Evolutionary conservation across 2,797 vertebrate species (phyloP).

Genomic region (Hybognathus amarus): DNA sequence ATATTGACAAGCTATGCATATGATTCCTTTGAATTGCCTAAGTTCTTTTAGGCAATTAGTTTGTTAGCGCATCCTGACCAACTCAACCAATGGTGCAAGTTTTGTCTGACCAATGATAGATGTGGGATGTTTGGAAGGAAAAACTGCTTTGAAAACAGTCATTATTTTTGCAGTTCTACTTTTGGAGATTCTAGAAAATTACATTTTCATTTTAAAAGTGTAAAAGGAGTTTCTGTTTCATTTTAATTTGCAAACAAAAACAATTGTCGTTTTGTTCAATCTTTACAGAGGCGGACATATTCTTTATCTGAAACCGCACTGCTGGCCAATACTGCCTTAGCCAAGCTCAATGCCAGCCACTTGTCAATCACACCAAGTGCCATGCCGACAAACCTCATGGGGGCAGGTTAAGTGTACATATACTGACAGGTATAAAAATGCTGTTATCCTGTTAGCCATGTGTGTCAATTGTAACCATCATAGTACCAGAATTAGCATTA

Average conservation of each 20-base stretch:
- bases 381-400: conserved; percentile 36
- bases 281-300: conserved; percentile 26
- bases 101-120: neutral
- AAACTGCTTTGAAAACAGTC: neutral
- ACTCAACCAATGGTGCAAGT: neutral
- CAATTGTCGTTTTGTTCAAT: neutral
- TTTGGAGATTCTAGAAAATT: neutral
- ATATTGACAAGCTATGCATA: neutral
- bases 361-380: conserved; percentile 46
- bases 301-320: conserved; percentile 28
- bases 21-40: neutral
- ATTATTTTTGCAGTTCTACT: neutral
- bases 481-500: conserved; percentile 23
- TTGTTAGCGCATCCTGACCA: neutral
- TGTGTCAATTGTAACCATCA: conserved; percentile 40
- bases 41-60: neutral
- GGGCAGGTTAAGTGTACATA: conserved; percentile 45
- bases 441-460: conserved; percentile 43
- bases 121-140: neutral
- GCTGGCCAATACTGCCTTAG: conserved; percentile 5
- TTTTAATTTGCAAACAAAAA: neutral
- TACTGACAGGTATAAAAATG: conserved; percentile 33
- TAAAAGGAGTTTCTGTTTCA: neutral
- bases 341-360: conserved; percentile 29
- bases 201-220: neutral